phyloP scores from a whole-genome alignment of 2,797 vertebrate species.

The Ibycter americanus region DNA sequence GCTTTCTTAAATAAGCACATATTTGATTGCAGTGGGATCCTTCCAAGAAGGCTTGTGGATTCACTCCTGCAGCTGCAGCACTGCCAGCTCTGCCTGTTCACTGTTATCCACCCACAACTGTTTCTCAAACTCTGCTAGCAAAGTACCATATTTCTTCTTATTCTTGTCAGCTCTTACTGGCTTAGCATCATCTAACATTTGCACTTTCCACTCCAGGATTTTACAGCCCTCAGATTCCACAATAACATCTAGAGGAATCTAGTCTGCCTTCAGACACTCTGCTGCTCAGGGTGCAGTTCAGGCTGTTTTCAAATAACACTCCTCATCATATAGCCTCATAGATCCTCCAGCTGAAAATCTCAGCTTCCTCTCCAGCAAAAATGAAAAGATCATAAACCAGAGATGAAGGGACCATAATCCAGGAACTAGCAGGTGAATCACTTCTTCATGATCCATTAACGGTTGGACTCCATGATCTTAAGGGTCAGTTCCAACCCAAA shows the following conservation, averaged over 20 bases:
- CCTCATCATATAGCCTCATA: not conserved
- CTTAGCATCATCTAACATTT: not conserved
- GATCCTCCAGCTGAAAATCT: not conserved
- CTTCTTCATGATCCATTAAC: not conserved
- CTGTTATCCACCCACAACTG: not conserved
- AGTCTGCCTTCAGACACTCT: not conserved
- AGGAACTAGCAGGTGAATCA: not conserved
- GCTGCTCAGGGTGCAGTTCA: not conserved
- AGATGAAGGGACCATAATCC: not conserved
- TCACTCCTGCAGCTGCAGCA: not conserved
- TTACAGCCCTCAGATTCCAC: not conserved
- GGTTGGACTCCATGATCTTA: not conserved
- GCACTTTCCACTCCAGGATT: not conserved
- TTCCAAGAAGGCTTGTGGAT: conserved; percentile 10
- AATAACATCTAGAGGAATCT: not conserved
- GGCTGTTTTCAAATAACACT: not conserved
- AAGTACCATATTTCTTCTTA: not conserved
- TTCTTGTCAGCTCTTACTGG: not conserved
- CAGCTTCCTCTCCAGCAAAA: not conserved
- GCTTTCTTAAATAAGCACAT: conserved; percentile 8
- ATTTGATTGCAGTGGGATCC: not conserved
- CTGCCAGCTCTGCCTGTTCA: not conserved
- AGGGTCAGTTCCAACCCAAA: not conserved
- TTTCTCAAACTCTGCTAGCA: not conserved
- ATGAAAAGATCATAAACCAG: not conserved